phyloP scores from a whole-genome alignment of 2,113 vertebrate genomes.

The Melanerpes aurifrons region DNA sequence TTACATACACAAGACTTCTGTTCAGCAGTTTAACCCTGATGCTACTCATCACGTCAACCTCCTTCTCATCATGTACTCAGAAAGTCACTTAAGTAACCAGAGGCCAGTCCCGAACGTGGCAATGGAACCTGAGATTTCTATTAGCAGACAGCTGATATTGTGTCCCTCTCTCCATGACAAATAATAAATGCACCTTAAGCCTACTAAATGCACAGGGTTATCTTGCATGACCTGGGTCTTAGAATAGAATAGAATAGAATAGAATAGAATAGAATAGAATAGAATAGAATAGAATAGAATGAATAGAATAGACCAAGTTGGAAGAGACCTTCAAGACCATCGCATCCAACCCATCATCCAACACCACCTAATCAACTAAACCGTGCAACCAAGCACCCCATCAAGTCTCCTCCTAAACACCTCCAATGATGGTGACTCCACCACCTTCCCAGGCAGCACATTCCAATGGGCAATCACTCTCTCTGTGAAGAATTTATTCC shows the following conservation, averaged over 20 bases:
- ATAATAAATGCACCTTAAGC: neutral
- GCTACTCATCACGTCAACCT: neutral
- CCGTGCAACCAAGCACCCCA: no score
- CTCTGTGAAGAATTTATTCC: no score
- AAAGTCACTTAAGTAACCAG: neutral
- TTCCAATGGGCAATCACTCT: no score
- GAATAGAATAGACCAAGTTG: no score
- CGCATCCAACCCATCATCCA: no score
- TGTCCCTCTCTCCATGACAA: rapidly evolving
- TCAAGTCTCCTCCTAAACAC: no score
- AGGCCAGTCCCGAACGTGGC: neutral
- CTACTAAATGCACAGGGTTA: neutral
- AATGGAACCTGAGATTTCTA: neutral
- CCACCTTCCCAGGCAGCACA: no score
- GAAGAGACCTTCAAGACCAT: no score
- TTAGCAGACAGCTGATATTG: neutral
- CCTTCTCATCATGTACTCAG: neutral
- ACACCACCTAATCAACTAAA: no score
- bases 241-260: neutral
- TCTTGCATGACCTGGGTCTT: neutral
- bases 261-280: no score
- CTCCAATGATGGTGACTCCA: no score
- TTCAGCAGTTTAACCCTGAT: neutral
- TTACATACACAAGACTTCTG: neutral
- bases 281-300: no score